Percentiles rank a stretch among this genome's conserved stretches.
Conservation (phyloP, 2,797 vertebrate genomes). For the Pseudochromis fuscus region DNA sequence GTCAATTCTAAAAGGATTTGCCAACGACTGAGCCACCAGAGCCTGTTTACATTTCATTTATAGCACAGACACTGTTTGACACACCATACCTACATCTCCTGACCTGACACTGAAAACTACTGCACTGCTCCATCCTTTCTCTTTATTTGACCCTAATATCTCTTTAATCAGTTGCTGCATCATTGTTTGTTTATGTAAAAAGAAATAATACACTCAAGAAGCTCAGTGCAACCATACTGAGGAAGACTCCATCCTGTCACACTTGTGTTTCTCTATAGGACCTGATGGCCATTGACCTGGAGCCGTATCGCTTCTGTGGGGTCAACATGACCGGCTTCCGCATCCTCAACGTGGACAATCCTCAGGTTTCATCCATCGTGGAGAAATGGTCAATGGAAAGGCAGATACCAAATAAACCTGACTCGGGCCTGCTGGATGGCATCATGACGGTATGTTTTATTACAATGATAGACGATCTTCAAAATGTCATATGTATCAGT, state of each 20-base stretch:
- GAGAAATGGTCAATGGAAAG: constrained; percentile 98
- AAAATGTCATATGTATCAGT: background rate
- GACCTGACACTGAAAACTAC: constrained; percentile 57
- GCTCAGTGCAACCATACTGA: constrained; percentile 44
- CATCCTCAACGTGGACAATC: constrained; percentile 97
- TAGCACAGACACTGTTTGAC: constrained; percentile 36
- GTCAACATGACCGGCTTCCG: constrained; percentile 99
- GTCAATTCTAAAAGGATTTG: constrained; percentile 49
- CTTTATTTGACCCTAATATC: constrained; percentile 63
- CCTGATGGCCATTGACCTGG: constrained; percentile 97
- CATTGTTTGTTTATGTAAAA: constrained; percentile 57
- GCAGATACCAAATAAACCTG: constrained; percentile 90
- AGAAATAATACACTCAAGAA: constrained; percentile 59
- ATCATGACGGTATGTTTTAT: constrained; percentile 96
- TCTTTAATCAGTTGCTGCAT: constrained; percentile 55
- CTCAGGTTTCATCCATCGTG: constrained; percentile 93
- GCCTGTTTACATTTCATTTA: constrained; percentile 56
- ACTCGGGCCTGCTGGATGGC: constrained; percentile 93
- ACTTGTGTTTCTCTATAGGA: constrained; percentile 85
- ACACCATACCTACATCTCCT: constrained; percentile 55
- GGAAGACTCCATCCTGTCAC: constrained; percentile 49
- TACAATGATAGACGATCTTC: constrained; percentile 20
- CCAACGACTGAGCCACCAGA: constrained; percentile 33
- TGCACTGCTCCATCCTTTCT: constrained; percentile 32
- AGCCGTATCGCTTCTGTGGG: constrained; percentile 97